These are phyloP conservation scores for Drosophila novamexicana DNA, from an alignment of 1,140 invertebrate genomes.

Conservation along the genomic window DNA sequence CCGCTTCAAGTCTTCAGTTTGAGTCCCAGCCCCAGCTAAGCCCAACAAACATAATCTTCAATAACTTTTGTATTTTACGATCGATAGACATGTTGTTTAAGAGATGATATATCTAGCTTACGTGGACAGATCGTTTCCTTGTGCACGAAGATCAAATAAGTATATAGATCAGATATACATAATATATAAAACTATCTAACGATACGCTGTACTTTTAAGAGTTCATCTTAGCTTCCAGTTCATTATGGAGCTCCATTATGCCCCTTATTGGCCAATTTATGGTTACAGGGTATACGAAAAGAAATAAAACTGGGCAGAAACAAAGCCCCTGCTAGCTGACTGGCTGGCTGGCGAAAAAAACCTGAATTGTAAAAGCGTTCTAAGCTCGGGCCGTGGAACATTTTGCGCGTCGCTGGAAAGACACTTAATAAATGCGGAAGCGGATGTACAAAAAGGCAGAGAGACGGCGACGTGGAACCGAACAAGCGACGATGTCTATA, in stretches of 20 bases:
- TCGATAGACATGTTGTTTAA: too few relatives aligned
- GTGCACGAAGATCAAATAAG: too few relatives aligned
- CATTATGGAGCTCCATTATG: neutral
- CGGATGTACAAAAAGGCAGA: constrained; percentile 72
- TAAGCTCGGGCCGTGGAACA: constrained; percentile 65
- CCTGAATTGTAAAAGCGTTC: constrained; percentile 83
- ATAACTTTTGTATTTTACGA: too few relatives aligned
- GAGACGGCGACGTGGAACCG: constrained; percentile 22
- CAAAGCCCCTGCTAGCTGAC: constrained; percentile 4
- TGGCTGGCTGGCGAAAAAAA: constrained; percentile 32
- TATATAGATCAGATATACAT: too few relatives aligned
- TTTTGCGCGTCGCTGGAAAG: constrained; percentile 75
- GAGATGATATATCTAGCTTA: too few relatives aligned
- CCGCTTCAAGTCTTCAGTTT: too few relatives aligned
- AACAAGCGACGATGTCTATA: constrained; percentile 41
- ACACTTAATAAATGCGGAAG: constrained; percentile 84
- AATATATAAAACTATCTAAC: too few relatives aligned
- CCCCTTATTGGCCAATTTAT: constrained; percentile 1
- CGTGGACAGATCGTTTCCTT: too few relatives aligned
- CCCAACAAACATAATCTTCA: too few relatives aligned
- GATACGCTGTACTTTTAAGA: too few relatives aligned
- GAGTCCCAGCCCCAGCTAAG: too few relatives aligned
- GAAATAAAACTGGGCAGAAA: constrained; percentile 19
- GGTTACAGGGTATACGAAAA: constrained; percentile 28
- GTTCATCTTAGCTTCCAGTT: neutral